These are phyloP conservation scores for Ectropis grisescens DNA, from an alignment of 1,140 invertebrate species.

Conservation along the genomic window DNA sequence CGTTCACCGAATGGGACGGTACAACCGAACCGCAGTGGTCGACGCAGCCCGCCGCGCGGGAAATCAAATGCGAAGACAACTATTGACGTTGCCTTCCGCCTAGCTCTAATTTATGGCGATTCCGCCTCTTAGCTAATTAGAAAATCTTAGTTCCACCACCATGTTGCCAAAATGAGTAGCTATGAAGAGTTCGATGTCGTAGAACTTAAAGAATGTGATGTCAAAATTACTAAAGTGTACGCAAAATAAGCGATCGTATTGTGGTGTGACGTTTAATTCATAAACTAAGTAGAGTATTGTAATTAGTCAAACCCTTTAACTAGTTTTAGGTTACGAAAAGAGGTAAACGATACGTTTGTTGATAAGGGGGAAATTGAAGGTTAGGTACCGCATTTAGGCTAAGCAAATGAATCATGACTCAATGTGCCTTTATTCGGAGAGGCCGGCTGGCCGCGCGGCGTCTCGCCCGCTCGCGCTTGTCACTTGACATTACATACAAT, in stretches of 20 bases:
- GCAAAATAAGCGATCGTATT: slow-evolving; percentile 36
- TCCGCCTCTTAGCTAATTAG: slow-evolving; percentile 55
- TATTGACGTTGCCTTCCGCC: slow-evolving; percentile 34
- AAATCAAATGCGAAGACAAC: slow-evolving; percentile 62
- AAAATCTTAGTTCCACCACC: slow-evolving; percentile 60
- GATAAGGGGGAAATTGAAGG: slow-evolving; percentile 26
- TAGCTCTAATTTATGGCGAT: slow-evolving; percentile 41
- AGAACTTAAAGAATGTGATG: slow-evolving; percentile 57
- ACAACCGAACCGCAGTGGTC: slow-evolving; percentile 45
- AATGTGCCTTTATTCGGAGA: slow-evolving; percentile 67
- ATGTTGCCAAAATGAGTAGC: slow-evolving; percentile 62
- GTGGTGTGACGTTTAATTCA: slow-evolving; percentile 60
- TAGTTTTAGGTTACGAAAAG: slow-evolving; percentile 48
- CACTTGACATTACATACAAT: slow-evolving; percentile 45
- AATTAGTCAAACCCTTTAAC: slow-evolving; percentile 57
- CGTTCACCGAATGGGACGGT: slow-evolving; percentile 53
- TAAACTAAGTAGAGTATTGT: slow-evolving; percentile 45
- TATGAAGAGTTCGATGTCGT: slow-evolving; percentile 36
- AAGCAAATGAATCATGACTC: slow-evolving; percentile 51
- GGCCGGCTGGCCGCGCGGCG: slow-evolving; percentile 47
- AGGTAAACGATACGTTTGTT: slow-evolving; percentile 22
- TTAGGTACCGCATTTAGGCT: slow-evolving; percentile 47
- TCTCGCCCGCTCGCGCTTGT: slow-evolving; percentile 27
- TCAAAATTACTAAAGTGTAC: slow-evolving; percentile 48
- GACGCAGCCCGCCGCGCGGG: slow-evolving; percentile 35